Percentiles rank a stretch among this genome's conserved stretches.
Conservation (phyloP, 2,797 vertebrate genomes). For the Falco peregrinus region DNA sequence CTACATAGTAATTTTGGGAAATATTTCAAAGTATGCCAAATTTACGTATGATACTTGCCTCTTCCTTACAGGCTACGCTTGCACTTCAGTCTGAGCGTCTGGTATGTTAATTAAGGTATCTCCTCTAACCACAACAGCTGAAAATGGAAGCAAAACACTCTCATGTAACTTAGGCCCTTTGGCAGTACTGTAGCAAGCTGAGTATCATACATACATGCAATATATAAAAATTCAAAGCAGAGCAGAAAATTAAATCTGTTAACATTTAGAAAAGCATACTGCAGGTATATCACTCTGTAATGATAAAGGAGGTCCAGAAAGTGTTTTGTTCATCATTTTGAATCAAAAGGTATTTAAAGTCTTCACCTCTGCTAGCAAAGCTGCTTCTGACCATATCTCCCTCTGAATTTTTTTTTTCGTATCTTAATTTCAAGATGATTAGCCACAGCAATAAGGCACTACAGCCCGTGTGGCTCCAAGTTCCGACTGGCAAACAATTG, state of each 20-base stretch:
- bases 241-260: background rate
- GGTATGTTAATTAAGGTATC: background rate
- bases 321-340: background rate
- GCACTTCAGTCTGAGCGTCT: background rate
- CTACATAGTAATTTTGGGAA: background rate
- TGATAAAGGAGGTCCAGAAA: background rate
- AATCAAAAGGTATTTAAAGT: background rate
- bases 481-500: background rate
- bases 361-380: background rate
- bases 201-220: background rate
- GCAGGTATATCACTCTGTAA: background rate
- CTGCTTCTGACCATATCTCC: background rate
- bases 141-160: background rate
- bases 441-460: background rate
- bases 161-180: background rate
- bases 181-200: background rate
- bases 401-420: background rate
- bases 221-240: background rate
- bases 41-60: background rate
- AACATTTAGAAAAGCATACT: background rate
- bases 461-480: rapidly evolving
- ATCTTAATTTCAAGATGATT: background rate
- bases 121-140: background rate
- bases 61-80: background rate
- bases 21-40: background rate